Evolutionary conservation across 2,888 invertebrate species (phyloP), one percentile per base, ranked within the genome.

Genomic region (Tribolium freemani): DNA sequence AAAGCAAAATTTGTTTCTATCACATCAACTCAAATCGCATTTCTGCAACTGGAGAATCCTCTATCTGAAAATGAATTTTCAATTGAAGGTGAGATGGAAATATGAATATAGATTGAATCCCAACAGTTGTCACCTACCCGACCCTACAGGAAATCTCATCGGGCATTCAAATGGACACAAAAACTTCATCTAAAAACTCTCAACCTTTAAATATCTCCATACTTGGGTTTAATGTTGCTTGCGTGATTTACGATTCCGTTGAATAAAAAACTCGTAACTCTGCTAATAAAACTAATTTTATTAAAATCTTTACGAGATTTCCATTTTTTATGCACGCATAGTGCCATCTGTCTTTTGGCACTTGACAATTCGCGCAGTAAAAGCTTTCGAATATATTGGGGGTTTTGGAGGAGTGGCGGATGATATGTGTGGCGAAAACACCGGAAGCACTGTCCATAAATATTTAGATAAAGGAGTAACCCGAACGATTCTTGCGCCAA

Each of bases 101-200:
- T 76, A 76, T 75, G 76, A 76, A 76, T 76, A 76, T 76, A 76
- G 73, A 76, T 75, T 75, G 76, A 73, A 76, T 76, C 70, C 72
- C 70, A 74, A 67, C 74, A 69, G 73, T 76, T 75, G 71, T 71
- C 73, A 73, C 58, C 73, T 69, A 68, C 68, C 60, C 67, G 45
- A 51, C 60, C 44, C 69, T 11, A 50, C 8, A 46, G 66, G 53
- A 71, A 73, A 71, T 71, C 71, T 69, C 73, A 69, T 61, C 38
- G 73, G 57, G 69, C 72, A 69, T 61, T 69, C 44, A 74, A 69
- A 73, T 69, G 74, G 73, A 72, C 75, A 75, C 70, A 75, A 72
- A 75, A 71, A 69, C 26, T 50, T 56, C 46, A 56, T 56, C 53
- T 61, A 71, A 70, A 71, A 71, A 71, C 50, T 48, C 26, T 30